A percentile compares a stretch with the other conserved stretches of the same genome.
These are phyloP conservation scores for Miltochrista miniata DNA, from an alignment of 2,888 invertebrate species.

Conservation along the genomic window DNA sequence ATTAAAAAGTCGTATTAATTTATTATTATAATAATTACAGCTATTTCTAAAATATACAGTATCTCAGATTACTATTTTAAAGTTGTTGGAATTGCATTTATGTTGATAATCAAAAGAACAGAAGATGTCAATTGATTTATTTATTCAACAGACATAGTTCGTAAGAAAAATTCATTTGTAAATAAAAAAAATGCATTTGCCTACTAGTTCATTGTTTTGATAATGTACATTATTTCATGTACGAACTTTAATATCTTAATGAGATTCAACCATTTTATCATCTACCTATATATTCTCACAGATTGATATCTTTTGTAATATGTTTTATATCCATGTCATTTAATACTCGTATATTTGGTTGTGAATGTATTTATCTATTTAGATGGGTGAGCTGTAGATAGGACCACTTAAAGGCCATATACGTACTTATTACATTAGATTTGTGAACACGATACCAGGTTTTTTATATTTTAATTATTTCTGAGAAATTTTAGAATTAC, in stretches of 20 bases:
- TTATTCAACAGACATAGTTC: background rate
- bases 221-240: too few species aligned
- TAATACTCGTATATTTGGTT: conserved; percentile 39
- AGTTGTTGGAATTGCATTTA: background rate
- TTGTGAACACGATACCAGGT: conserved; percentile 2
- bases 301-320: conserved; percentile 24
- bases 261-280: background rate
- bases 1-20: too few species aligned
- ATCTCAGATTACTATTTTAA: too few species aligned
- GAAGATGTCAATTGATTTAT: background rate
- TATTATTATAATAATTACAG: too few species aligned
- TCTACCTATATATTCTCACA: background rate
- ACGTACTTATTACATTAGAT: conserved; percentile 21
- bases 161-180: background rate
- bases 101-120: background rate
- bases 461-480: background rate
- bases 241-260: background rate
- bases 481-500: background rate
- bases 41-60: too few species aligned
- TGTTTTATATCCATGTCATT: conserved; percentile 30
- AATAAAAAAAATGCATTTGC: too few species aligned
- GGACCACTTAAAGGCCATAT: conserved; percentile 41
- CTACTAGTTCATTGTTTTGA: too few species aligned
- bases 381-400: conserved; percentile 15
- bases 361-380: conserved; percentile 32